Conservation (phyloP, 2,113 vertebrate genomes). For the Dissostichus mawsoni region DNA sequence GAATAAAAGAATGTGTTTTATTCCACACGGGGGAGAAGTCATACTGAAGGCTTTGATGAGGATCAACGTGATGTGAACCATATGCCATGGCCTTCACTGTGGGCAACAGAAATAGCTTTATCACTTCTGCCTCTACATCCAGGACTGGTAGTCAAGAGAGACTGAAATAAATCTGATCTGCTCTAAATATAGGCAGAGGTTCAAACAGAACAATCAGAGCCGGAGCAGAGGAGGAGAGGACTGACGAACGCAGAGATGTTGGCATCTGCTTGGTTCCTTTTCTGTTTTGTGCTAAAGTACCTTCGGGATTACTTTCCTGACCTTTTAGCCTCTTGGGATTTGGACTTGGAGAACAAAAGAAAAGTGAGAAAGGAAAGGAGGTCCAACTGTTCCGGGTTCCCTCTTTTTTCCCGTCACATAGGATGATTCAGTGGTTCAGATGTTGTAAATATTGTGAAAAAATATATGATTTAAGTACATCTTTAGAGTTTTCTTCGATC, state of each 20-base stretch:
- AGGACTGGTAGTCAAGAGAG: not conserved
- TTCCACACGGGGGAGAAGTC: not conserved
- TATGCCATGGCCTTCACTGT: not conserved
- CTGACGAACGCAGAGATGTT: not conserved
- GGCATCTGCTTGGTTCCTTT: too few relatives aligned
- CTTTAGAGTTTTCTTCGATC: too few relatives aligned
- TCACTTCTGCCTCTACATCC: not conserved
- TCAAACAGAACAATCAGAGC: not conserved
- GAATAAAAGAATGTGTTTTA: not conserved
- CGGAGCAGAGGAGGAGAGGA: not conserved
- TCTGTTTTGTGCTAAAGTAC: not conserved
- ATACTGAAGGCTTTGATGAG: not conserved
- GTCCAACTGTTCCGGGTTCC: too few relatives aligned
- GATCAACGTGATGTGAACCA: not conserved
- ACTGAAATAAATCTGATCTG: not conserved
- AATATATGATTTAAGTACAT: too few relatives aligned
- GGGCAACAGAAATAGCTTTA: not conserved
- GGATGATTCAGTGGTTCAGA: too few relatives aligned
- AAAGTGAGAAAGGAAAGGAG: too few relatives aligned
- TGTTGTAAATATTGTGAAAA: too few relatives aligned
- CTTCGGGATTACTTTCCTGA: not conserved
- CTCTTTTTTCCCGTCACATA: too few relatives aligned
- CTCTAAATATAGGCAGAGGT: conserved; percentile 8
- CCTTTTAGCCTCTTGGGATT: not conserved
- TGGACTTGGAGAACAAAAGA: not conserved